These are phyloP conservation scores for Ctenomys sociabilis DNA, from an alignment of 2,113 vertebrate genomes.

Conservation along the genomic window DNA sequence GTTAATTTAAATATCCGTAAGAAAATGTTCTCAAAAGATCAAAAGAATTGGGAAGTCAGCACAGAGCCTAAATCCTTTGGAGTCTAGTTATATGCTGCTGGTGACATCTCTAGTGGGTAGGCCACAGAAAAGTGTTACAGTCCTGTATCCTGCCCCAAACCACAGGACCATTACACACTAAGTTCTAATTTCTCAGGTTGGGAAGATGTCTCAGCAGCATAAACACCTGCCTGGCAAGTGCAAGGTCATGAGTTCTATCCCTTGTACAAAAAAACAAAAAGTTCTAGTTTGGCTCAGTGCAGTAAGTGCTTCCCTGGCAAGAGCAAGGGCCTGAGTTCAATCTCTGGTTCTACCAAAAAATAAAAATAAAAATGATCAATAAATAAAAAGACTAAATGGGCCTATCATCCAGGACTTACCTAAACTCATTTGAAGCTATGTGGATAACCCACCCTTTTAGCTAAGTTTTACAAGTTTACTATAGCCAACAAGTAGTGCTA, in stretches of 20 bases:
- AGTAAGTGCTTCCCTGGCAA: too few relatives aligned
- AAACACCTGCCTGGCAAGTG: too few relatives aligned
- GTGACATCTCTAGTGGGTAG: not conserved
- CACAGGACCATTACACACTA: not conserved
- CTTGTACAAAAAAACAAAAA: not conserved
- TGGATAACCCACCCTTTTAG: not conserved
- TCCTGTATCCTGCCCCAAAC: not conserved
- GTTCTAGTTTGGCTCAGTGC: not conserved
- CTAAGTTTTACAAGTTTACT: not conserved
- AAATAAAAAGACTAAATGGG: not conserved
- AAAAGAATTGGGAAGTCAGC: not conserved
- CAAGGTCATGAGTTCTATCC: too few relatives aligned
- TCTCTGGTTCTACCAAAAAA: too few relatives aligned
- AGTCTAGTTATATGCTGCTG: not conserved
- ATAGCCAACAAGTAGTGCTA: not conserved
- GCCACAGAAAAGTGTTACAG: not conserved
- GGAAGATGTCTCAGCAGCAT: too few relatives aligned
- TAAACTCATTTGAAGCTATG: conserved; percentile 3
- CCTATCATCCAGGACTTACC: not conserved
- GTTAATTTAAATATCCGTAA: not conserved
- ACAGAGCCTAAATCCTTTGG: not conserved
- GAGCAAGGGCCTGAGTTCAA: too few relatives aligned
- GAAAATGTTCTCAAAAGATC: not conserved
- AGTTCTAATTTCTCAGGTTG: not conserved
- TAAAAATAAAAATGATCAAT: too few relatives aligned